Evolutionary conservation across 1,140 invertebrate species (phyloP).

Genomic region (Eciton burchellii): DNA sequence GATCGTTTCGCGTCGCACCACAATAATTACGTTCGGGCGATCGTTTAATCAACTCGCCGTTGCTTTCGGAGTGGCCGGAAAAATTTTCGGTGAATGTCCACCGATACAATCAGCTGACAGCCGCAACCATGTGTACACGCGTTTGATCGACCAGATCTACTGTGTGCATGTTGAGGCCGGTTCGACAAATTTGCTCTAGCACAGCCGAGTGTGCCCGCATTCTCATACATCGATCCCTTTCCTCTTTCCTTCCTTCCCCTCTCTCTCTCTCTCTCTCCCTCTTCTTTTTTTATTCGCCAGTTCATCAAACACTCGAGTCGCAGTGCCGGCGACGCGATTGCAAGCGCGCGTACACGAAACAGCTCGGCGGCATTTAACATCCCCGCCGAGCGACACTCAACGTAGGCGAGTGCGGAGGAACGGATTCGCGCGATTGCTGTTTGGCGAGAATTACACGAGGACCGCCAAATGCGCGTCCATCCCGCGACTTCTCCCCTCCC

Average conservation of each 20-base stretch:
- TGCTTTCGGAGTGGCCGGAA: background rate
- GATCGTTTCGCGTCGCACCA: background rate
- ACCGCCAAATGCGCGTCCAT: constrained; percentile 32
- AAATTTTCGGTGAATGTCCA: constrained; percentile 27
- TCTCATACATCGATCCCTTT: constrained; percentile 32
- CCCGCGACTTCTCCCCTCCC: background rate
- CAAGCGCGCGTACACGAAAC: background rate
- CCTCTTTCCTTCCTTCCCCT: background rate
- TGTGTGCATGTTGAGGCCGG: constrained; percentile 29
- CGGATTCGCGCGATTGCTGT: constrained; percentile 28
- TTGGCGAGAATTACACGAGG: constrained; percentile 42
- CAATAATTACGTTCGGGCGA: background rate
- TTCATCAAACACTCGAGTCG: too few species aligned
- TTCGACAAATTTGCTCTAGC: constrained; percentile 44
- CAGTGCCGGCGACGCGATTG: background rate
- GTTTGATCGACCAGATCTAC: constrained; percentile 26
- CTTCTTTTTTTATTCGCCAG: constrained; percentile 18
- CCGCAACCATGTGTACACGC: background rate
- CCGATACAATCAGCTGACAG: constrained; percentile 44
- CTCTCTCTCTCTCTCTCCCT: background rate
- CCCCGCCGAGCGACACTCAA: constrained; percentile 22
- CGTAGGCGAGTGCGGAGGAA: background rate
- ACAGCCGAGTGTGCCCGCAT: background rate
- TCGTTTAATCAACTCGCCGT: constrained; percentile 28
- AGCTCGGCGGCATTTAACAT: constrained; percentile 50